Conservation (phyloP, 2,797 vertebrate genomes). For the Myotis vivesi region DNA sequence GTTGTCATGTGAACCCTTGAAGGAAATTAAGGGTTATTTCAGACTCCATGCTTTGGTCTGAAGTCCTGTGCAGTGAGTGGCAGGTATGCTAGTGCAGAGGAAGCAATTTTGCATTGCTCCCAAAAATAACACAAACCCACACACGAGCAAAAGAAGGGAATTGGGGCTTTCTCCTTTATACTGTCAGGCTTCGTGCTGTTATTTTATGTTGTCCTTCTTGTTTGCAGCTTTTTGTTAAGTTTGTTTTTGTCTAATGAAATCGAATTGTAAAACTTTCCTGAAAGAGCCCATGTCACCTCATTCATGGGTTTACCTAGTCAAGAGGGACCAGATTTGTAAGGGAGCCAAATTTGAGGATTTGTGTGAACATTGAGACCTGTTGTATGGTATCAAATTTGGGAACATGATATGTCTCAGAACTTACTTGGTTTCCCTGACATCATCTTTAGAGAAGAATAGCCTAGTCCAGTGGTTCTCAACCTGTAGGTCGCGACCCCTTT, state of each 20-base stretch:
- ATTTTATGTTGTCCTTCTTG: conserved; percentile 4
- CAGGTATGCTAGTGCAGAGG: neutral
- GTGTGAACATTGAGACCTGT: conserved; percentile 4
- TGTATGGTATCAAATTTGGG: neutral
- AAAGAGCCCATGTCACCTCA: neutral
- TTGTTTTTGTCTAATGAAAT: neutral
- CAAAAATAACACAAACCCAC: neutral
- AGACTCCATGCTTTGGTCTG: neutral
- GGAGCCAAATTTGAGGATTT: neutral
- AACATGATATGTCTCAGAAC: neutral
- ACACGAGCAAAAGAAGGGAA: neutral
- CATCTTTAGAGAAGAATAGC: neutral
- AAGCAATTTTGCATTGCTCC: neutral
- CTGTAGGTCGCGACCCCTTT: no score
- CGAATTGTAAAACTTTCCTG: neutral
- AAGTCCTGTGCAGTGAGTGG: neutral
- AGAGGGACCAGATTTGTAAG: neutral
- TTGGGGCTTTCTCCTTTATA: conserved; percentile 32
- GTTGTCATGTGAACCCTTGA: conserved; percentile 20
- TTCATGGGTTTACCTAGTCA: neutral
- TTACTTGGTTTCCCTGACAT: neutral
- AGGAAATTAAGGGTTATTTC: neutral
- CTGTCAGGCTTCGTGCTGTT: neutral
- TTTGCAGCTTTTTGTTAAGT: conserved; percentile 1
- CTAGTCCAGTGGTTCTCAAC: no score